A percentile compares a stretch with the other conserved stretches of the same genome.
These are phyloP conservation scores for Egretta garzetta DNA, from an alignment of 2,113 vertebrate genomes.

Conservation along the genomic window DNA sequence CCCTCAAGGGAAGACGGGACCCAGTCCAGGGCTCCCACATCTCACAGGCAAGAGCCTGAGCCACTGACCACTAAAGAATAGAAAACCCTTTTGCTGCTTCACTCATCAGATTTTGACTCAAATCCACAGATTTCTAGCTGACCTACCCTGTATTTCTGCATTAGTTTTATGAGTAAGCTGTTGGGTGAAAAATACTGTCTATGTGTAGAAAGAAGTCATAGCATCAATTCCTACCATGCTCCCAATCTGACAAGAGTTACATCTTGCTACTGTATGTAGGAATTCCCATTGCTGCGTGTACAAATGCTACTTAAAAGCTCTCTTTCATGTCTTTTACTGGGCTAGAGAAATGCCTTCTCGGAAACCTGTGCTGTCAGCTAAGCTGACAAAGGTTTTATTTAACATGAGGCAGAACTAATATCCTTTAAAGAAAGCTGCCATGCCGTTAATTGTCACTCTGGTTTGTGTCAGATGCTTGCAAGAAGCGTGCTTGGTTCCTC, in stretches of 20 bases:
- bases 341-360: not conserved
- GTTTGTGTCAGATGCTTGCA: slow-evolving; percentile 60
- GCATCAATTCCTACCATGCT: not conserved
- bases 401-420: slow-evolving; percentile 23
- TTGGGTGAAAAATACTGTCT: slow-evolving; percentile 9
- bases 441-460: slow-evolving; percentile 45
- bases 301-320: not conserved
- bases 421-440: slow-evolving; percentile 40
- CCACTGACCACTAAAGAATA: not conserved
- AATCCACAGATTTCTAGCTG: slow-evolving; percentile 31
- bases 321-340: not conserved
- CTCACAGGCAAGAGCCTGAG: not conserved
- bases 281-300: not conserved
- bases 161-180: slow-evolving; percentile 23
- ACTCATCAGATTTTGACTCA: not conserved
- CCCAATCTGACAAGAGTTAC: not conserved
- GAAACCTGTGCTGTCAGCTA: slow-evolving; percentile 28
- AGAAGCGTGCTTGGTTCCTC: slow-evolving; percentile 41
- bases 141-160: not conserved
- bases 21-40: not conserved
- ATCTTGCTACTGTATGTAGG: not conserved
- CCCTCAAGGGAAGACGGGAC: not conserved
- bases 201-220: not conserved
- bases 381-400: slow-evolving; percentile 31
- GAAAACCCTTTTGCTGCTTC: slow-evolving; percentile 16